phyloP scores from a whole-genome alignment of 2,797 vertebrate genomes.

The Zalophus californianus region DNA sequence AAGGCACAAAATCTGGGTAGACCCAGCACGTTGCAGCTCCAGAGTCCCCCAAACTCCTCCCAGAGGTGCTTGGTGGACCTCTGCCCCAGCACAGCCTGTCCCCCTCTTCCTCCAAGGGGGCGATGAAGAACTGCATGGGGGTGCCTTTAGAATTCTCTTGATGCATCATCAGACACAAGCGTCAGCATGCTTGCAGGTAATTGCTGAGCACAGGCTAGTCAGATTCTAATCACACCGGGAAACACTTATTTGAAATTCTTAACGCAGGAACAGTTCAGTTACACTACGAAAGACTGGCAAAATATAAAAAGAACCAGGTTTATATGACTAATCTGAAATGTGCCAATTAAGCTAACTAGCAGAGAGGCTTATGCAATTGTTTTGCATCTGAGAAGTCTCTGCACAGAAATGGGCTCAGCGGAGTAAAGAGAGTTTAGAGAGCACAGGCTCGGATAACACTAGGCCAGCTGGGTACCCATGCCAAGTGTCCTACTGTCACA shows the following conservation, averaged over 20 bases:
- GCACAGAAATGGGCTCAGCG: not conserved
- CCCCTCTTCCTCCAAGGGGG: not conserved
- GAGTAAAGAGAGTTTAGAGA: not conserved
- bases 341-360: conserved; percentile 77
- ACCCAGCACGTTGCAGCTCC: not conserved
- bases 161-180: conserved; percentile 46
- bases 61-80: not conserved
- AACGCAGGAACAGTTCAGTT: conserved; percentile 62
- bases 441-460: not conserved
- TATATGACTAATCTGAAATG: conserved; percentile 71
- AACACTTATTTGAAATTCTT: conserved; percentile 74
- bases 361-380: conserved; percentile 67
- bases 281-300: conserved; percentile 68
- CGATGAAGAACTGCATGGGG: not conserved
- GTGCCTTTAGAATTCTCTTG: not conserved
- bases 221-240: conserved; percentile 77
- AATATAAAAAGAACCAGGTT: conserved; percentile 78
- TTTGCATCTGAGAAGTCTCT: conserved; percentile 53
- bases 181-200: conserved; percentile 53
- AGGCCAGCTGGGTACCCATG: not conserved
- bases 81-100: not conserved
- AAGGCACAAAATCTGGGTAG: not conserved
- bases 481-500: not conserved
- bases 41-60: not conserved
- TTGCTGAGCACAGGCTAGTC: conserved; percentile 64